Evolutionary conservation across 2,888 invertebrate genomes (phyloP), one percentile per base, ranked within the genome.

Genomic region (Andrena trimmerana): DNA sequence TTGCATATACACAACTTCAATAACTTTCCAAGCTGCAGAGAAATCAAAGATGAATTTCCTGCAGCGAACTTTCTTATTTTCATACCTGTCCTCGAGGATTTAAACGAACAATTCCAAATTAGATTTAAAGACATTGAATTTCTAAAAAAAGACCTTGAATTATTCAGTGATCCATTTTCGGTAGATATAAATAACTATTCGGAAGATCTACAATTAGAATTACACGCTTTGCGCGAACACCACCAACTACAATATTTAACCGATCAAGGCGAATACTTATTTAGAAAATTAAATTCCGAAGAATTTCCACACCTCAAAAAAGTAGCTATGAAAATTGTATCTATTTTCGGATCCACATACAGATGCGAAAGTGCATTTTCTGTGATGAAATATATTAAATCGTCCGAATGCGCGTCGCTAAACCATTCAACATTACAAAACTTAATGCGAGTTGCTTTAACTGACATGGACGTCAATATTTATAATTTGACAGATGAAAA

Each of bases 41-140:
- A 59, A 59, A 59, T 59, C n/a, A 27, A 24, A 59, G 27, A 27
- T 59, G 59, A 59, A 59, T 29, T 27, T 59, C 59, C 59, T 4
- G 59, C 24, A 27, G 59, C 27, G 10, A 59, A 27, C 27, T 59
- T 59, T 27, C 24, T 27, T 27, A 59, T 10, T 10, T 59, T 59
- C 27, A 5, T 27, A 27, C 6, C 27, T 59, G 27, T 27, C 27
- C 27, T 59, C 10, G 27, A 27, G 13, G 27, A 59, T 24, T 27
- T 59, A 27, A 59, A 59, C 1, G 59, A 59, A 27, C 59, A 59
- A 59, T 59, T 59, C 10, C 4, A 24, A 59, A 59, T 13, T 27
- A 59, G 59, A 59, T 59, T 59, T 27, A 59, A 59, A 27, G 59
- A 27, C 10, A 27, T 27, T 29, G 2, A 59, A 29, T 27, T 59